Percentiles rank a stretch among this genome's conserved stretches.
Evolutionary conservation across 2,113 vertebrate genomes (phyloP).

Genomic region (Alouatta palliata): DNA sequence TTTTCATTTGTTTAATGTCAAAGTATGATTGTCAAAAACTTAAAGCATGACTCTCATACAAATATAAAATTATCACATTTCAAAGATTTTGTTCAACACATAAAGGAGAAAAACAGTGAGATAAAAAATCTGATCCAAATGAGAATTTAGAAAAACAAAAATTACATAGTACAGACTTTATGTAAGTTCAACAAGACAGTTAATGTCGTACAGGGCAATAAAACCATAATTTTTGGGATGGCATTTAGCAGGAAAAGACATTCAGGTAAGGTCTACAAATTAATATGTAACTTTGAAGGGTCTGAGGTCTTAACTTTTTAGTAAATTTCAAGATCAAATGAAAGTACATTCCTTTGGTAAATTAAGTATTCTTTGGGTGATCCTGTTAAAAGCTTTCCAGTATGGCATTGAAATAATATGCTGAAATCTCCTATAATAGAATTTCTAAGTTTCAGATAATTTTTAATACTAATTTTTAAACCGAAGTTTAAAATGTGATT

Average conservation of each 20-base stretch:
- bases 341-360: background rate
- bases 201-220: background rate
- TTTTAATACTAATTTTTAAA: background rate
- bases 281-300: background rate
- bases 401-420: background rate
- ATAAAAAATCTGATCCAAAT: background rate
- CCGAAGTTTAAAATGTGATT: background rate
- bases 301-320: background rate
- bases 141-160: background rate
- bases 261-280: background rate
- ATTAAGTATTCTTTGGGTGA: background rate
- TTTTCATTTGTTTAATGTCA: slow-evolving; percentile 27
- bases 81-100: background rate
- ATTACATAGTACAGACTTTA: background rate
- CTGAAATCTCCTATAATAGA: background rate
- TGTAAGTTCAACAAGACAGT: background rate
- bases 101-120: background rate
- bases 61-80: background rate
- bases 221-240: background rate
- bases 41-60: background rate
- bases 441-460: background rate
- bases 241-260: background rate
- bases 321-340: background rate
- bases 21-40: background rate
- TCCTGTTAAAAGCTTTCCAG: background rate